A percentile compares a stretch with the other conserved stretches of the same genome.
These are phyloP conservation scores for Drosophila arawakana DNA, from an alignment of 1,140 invertebrate species.

Conservation along the genomic window DNA sequence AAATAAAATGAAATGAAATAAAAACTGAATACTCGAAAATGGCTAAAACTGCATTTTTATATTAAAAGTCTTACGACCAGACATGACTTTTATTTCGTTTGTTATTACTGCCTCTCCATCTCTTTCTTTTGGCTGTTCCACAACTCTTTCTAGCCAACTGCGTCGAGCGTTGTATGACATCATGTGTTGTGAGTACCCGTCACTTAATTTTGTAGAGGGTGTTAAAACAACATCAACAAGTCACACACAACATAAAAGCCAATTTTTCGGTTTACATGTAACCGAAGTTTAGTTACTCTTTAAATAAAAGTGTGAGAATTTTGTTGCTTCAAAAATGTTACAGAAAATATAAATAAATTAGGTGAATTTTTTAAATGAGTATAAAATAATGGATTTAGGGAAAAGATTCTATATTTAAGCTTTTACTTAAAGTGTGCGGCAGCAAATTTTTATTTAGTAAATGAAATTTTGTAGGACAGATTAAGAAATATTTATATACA, in stretches of 20 bases:
- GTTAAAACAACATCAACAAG: slow-evolving; percentile 27
- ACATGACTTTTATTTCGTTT: slow-evolving; percentile 18
- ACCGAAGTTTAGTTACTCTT: slow-evolving; percentile 14
- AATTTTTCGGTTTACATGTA: neutral
- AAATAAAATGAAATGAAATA: slow-evolving; percentile 27
- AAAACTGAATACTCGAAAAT: slow-evolving; percentile 20
- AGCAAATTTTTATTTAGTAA: neutral
- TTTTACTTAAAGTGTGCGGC: no score
- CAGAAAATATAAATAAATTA: no score
- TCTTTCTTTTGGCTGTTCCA: neutral
- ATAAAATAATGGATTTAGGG: no score
- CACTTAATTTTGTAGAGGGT: slow-evolving; percentile 14
- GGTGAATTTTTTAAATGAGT: no score
- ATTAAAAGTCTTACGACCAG: slow-evolving; percentile 12
- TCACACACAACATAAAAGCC: slow-evolving; percentile 17
- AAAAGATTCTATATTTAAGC: no score
- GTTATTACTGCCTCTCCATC: slow-evolving; percentile 9
- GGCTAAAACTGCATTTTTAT: slow-evolving; percentile 57
- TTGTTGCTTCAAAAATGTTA: neutral
- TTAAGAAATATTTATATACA: no score
- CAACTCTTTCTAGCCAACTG: neutral
- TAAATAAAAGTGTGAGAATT: neutral
- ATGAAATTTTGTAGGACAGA: no score
- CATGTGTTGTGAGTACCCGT: slow-evolving; percentile 23
- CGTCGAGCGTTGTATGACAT: slow-evolving; percentile 42